These are phyloP conservation scores for Atherinosoma microstoma DNA, from an alignment of 2,797 vertebrate species.

Conservation along the genomic window DNA sequence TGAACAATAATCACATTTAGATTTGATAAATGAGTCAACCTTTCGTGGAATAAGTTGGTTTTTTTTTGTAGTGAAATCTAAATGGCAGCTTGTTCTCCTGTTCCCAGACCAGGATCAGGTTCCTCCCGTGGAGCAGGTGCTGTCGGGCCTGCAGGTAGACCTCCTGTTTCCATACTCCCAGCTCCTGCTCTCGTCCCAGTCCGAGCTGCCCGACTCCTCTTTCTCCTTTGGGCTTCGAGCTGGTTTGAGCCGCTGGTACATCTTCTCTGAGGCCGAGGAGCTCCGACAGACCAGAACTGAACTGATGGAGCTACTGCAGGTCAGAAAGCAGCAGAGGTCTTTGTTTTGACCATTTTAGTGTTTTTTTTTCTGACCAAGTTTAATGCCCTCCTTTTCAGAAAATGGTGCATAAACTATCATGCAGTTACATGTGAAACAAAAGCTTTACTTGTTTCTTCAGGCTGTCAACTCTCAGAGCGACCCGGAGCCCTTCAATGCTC, in stretches of 20 bases:
- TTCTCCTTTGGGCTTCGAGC: conserved; percentile 83
- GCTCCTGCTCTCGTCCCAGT: conserved; percentile 81
- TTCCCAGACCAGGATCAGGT: conserved; percentile 48
- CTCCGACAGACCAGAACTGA: conserved; percentile 77
- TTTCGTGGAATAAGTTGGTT: neutral
- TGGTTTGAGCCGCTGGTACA: conserved; percentile 78
- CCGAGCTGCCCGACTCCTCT: conserved; percentile 88
- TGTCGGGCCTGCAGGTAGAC: conserved; percentile 82
- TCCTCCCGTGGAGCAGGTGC: conserved; percentile 72
- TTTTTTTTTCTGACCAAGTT: neutral
- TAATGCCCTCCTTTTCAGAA: too few species aligned
- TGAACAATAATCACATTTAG: neutral
- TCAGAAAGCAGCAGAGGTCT: conserved; percentile 24
- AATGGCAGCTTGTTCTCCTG: neutral
- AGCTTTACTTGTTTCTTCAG: conserved; percentile 25
- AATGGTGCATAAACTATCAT: neutral
- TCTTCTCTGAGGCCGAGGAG: conserved; percentile 86
- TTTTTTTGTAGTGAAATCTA: neutral
- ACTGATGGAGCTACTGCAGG: conserved; percentile 80
- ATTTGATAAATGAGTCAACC: neutral
- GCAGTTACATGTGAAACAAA: neutral
- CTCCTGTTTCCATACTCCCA: conserved; percentile 85
- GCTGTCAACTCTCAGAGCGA: neutral
- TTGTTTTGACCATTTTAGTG: neutral
- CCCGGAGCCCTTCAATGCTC: conserved; percentile 9